These are phyloP conservation scores for Pteronotus mesoamericanus DNA, from an alignment of 2,797 vertebrate genomes.

Conservation along the genomic window DNA sequence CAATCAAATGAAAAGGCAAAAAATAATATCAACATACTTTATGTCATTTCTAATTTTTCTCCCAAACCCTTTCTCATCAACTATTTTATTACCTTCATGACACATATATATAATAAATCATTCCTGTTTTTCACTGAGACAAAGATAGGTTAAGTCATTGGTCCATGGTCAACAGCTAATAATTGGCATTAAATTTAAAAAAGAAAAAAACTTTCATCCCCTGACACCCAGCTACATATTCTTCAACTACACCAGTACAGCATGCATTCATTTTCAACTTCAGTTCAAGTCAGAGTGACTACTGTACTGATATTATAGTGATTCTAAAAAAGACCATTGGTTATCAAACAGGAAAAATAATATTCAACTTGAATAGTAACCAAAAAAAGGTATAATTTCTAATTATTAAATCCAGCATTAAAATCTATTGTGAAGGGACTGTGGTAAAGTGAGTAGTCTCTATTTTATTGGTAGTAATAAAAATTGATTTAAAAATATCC, in stretches of 20 bases:
- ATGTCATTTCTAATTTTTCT: background rate
- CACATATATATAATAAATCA: background rate
- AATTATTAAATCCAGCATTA: background rate
- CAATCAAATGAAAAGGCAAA: background rate
- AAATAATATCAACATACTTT: background rate
- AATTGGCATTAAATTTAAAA: background rate
- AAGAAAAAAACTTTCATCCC: background rate
- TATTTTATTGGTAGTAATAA: background rate
- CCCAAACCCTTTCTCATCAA: background rate
- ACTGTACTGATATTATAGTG: background rate
- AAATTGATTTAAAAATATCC: conserved; percentile 32
- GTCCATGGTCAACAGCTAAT: background rate
- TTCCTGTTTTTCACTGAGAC: background rate
- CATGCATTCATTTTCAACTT: background rate
- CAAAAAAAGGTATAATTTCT: background rate
- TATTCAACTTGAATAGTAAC: background rate
- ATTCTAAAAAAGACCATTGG: background rate
- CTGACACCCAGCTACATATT: background rate
- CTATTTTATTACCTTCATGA: background rate
- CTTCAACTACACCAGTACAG: background rate
- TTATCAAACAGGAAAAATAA: background rate
- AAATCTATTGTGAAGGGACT: background rate
- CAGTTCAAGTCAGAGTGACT: background rate
- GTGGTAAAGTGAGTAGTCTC: background rate
- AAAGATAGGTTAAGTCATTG: background rate